Percentiles rank a stretch among this genome's conserved stretches.
Conservation (phyloP, 2,888 invertebrate species). For the Petrophora chlorosata region DNA sequence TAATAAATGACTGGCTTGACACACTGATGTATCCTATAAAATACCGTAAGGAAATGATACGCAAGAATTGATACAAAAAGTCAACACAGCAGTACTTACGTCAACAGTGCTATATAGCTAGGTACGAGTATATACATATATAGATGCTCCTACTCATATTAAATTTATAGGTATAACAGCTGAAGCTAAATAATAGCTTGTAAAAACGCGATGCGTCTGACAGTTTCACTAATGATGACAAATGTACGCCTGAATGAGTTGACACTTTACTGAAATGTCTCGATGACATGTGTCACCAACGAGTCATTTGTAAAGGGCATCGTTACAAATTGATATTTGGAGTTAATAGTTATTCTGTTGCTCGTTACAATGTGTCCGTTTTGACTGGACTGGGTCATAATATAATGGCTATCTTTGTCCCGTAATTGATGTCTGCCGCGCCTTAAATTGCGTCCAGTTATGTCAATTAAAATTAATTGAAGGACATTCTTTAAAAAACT, state of each 20-base stretch:
- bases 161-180: no score
- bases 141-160: no score
- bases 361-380: not conserved
- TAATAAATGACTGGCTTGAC: no score
- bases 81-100: no score
- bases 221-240: conserved; percentile 36
- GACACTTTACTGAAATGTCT: conserved; percentile 29
- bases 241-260: conserved; percentile 34
- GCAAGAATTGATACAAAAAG: no score
- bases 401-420: not conserved
- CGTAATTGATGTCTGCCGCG: not conserved
- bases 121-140: no score
- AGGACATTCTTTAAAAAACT: no score
- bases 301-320: conserved; percentile 15
- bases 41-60: no score
- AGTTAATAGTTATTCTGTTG: conserved; percentile 1
- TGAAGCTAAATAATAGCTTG: no score
- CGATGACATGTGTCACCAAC: conserved; percentile 20
- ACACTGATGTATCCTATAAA: no score
- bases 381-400: not conserved
- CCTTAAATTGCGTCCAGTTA: not conserved
- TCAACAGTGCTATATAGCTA: no score
- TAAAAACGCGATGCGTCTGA: conserved; percentile 23
- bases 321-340: conserved; percentile 7
- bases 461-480: not conserved